Conservation (phyloP, 2,888 invertebrate genomes). For the Spodoptera exigua region DNA sequence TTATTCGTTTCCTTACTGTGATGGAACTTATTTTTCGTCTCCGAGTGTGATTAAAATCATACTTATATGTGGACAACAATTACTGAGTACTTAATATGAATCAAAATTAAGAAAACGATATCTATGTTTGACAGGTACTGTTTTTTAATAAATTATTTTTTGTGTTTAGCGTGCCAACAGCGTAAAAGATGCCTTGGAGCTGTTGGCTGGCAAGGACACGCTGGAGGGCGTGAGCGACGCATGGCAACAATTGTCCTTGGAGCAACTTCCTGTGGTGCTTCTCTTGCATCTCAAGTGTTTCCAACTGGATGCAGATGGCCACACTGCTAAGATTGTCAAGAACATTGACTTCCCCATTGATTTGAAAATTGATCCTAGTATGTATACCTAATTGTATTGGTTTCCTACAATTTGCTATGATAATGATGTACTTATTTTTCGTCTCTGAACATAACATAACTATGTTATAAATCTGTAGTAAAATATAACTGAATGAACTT, state of each 20-base stretch:
- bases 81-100: constrained; percentile 61
- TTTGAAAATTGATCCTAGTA: constrained; percentile 96
- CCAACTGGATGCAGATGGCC: constrained; percentile 95
- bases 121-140: background rate
- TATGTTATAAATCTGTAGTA: constrained; percentile 69
- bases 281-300: constrained; percentile 98
- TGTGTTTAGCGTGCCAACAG: constrained; percentile 92
- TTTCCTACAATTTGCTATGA: constrained; percentile 17
- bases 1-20: constrained; percentile 52
- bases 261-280: constrained; percentile 96
- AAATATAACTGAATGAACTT: constrained; percentile 69
- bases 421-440: constrained; percentile 87
- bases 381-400: constrained; percentile 57
- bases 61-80: constrained; percentile 62
- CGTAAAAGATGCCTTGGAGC: constrained; percentile 96
- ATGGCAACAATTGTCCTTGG: constrained; percentile 96
- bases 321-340: constrained; percentile 97
- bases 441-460: constrained; percentile 77
- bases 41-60: constrained; percentile 59
- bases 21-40: constrained; percentile 75
- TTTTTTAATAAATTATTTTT: background rate
- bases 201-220: constrained; percentile 94
- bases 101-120: background rate
- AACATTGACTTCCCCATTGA: constrained; percentile 96
- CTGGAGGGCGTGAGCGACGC: constrained; percentile 97